Conservation (phyloP, 2,888 invertebrate species). For the Lasioglossum oenotherae region DNA sequence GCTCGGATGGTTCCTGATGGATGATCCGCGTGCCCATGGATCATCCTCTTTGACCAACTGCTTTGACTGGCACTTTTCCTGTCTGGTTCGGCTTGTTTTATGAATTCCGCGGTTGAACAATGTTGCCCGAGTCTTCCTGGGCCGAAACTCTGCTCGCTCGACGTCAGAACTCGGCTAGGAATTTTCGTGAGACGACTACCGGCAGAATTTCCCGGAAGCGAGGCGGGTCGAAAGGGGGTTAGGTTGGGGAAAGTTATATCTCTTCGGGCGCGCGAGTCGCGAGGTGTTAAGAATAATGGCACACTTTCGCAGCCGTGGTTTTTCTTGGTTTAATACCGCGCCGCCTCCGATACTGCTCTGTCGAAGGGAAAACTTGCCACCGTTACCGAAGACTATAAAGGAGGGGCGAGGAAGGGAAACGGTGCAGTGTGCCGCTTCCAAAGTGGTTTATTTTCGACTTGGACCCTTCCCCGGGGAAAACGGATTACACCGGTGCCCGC, state of each 20-base stretch:
- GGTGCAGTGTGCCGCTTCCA: neutral
- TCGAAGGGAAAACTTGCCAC: conserved; percentile 35
- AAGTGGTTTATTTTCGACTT: conserved; percentile 24
- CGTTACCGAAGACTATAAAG: conserved; percentile 28
- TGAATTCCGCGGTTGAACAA: neutral
- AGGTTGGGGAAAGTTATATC: conserved; percentile 13
- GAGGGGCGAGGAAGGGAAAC: neutral
- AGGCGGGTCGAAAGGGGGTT: neutral
- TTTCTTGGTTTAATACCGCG: conserved; percentile 27
- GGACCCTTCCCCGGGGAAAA: conserved; percentile 13
- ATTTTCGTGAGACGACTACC: conserved; percentile 32
- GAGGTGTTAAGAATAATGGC: conserved; percentile 45
- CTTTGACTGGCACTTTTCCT: neutral
- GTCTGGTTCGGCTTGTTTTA: neutral
- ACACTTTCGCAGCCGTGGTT: conserved; percentile 11
- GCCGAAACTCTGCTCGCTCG: neutral
- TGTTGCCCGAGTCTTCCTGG: neutral
- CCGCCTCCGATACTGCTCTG: neutral
- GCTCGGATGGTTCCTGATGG: conserved; percentile 1
- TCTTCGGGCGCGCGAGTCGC: conserved; percentile 28
- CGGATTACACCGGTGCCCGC: conserved; percentile 29
- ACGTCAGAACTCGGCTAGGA: neutral
- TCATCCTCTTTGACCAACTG: neutral
- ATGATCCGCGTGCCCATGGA: neutral
- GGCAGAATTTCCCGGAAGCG: neutral